Evolutionary conservation across 2,888 invertebrate genomes (phyloP), one percentile per base, ranked within the genome.

Genomic region (Hanleya hanleyi): DNA sequence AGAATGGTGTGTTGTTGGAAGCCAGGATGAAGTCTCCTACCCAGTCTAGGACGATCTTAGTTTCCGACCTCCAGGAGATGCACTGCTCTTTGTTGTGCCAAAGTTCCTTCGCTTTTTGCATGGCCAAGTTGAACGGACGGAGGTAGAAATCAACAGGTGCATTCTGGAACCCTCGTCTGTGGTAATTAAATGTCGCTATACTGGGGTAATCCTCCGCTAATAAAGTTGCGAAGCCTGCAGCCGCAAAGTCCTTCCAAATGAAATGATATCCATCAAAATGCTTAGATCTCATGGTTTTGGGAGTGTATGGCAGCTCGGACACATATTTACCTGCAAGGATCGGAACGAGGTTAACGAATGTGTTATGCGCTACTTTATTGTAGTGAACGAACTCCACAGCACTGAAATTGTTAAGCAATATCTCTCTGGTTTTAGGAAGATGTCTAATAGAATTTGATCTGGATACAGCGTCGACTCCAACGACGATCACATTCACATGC

Each of bases 361-460:
- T 97, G 89, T 97, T 97, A 90, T 97, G 97, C 3, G 94, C 97
- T 9, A 97, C 95, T 92, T 97, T 98, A 87, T 95, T 97, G 90
- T 96, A 97, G 7, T 97, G 97, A 79, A 94, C 90, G 87, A 98
- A 92, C 87, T 96, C 96, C 68, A 95, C 92, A 47, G 94, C 94
- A 32, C 92, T 92, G 75, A 95, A 91, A 32, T 93, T 92, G 29
- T 93, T 90, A 71, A 92, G 91, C 67, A 96, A 91, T 81, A 92
- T 93, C 2, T 92, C 88, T 6, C 82, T 81, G 77, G 79, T 95
- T 84, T 92, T 92, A 0, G 95, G 95, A 95, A 97, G 95, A 83
- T 95, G 95, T 69, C 97, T 93, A 77, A 95, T 93, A 81, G 96
- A 94, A 90, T 96, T 96, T 74, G 96, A 91, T 81, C 96, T 93